Evolutionary conservation across 2,113 vertebrate genomes (phyloP), one percentile per base, ranked within the genome.

Genomic region (Malurus alboscapulatus): DNA sequence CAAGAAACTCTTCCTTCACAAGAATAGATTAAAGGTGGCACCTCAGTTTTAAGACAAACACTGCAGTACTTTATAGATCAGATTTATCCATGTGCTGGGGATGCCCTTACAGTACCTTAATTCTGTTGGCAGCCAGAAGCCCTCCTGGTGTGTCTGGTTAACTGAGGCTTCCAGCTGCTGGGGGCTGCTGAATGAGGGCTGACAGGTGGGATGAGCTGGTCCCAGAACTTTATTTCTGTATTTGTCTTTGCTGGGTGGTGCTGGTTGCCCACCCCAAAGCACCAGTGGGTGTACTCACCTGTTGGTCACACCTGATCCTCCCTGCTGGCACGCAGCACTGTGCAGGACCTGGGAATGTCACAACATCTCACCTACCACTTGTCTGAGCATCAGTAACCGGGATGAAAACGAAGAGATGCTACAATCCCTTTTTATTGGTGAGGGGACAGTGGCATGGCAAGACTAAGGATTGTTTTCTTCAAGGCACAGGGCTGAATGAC

Each of bases 71-170:
- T 67, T 53, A 14, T 21, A 7, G 21, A 10, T 24, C 32, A 3
- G 10, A 8, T 65, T 58, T 27, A 65, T 17, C 29, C 1, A 1
- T 34, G 6, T 12, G 2, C 11, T 6, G 27, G 2, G 3, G 12
- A 19, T 53, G 12, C 3, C 51, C 27, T 59, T 15, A 36, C 0
- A 0, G 14, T 25, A 12, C 13, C 36, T 40, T n/a, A 29, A 3
- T 9, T 25, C 48, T 42, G 21, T 26, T 26, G 40, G 40, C 26
- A 61, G 20, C 12, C 22, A 3, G 30, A 47, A 82, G 6, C 22
- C 38, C 13, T 5, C 48, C n/a, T 25, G 14, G 68, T 66, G 68
- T 42, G 27, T 6, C 26, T 57, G 26, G 17, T 8, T 62, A 51
- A 22, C 3, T 3, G 48, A 18, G 68, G 20, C 18, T 66, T 30